Evolutionary conservation across 2,888 invertebrate species (phyloP), one percentile per base, ranked within the genome.

Genomic region (Hanleya hanleyi): DNA sequence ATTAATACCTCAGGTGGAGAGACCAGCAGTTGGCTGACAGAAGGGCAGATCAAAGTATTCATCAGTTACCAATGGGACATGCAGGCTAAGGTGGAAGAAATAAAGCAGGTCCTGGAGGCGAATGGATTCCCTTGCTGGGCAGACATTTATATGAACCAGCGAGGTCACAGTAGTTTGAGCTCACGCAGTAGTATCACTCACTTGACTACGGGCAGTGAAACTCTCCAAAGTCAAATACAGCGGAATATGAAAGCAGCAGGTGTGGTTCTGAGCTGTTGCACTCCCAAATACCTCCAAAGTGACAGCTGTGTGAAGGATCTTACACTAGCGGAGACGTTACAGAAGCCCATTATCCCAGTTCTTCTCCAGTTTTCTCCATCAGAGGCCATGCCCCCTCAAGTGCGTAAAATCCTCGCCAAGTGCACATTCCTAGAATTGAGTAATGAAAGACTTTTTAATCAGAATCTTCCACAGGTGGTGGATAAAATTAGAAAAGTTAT

Each of bases 41-140:
- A n/a, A n/a, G n/a, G n/a, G n/a, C n/a, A n/a, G n/a, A 84, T 85
- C 1, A 77, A 79, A 37, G 85, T 88, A 36, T 88, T 86, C 77
- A 86, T 88, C 75, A 88, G 87, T 77, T 89, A 86, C 78, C 89
- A 89, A 77, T 89, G 89, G 89, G 89, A 89, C 79, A 87, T 86
- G 84, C 87, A 88, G 71, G 83, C 83, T 26, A 83, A 83, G 64
- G 89, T 88, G 15, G 86, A 88, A 47, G 88, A 89, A 66, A 84
- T 89, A 67, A 83, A 83, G 66, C 78, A 77, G 38, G 68, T 86
- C 33, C 81, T 89, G 47, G 85, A 89, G 71, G 66, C 77, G 12
- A 81, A 81, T 61, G 86, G 86, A 18, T 75, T 88, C 37, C 74
- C 78, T 29, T 87, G 88, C 77, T 88, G 88, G 88, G 86, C 87